A percentile compares a stretch with the other conserved stretches of the same genome.
These are phyloP conservation scores for Pelagia noctiluca DNA, from an alignment of 30 jellyfish, hydroid and myxozoan genomes.

Conservation along the genomic window DNA sequence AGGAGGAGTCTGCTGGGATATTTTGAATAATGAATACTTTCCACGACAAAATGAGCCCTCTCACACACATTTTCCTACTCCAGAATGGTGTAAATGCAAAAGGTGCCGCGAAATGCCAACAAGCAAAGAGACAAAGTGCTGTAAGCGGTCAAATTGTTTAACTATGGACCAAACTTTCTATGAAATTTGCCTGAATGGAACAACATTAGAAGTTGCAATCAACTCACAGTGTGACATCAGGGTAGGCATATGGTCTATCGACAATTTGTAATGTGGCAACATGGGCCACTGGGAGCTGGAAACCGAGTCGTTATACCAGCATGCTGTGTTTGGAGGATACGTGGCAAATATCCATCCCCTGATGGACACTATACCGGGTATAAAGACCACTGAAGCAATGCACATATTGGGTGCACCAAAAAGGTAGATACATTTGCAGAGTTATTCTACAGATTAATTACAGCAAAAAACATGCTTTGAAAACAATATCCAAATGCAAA, in stretches of 20 bases:
- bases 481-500: too few species aligned
- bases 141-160: too few species aligned
- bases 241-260: conserved; percentile 4
- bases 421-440: too few species aligned
- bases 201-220: too few species aligned
- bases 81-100: conserved; percentile 5
- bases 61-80: background rate
- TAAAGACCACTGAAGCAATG: conserved; percentile 2
- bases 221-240: background rate
- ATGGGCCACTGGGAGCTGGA: conserved; percentile 20
- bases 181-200: too few species aligned
- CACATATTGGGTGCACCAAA: too few species aligned
- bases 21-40: too few species aligned
- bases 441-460: too few species aligned
- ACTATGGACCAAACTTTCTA: too few species aligned
- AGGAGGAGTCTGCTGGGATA: too few species aligned
- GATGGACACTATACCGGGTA: background rate
- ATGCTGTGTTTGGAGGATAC: conserved; percentile 3
- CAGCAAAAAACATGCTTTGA: too few species aligned
- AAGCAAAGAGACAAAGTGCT: background rate
- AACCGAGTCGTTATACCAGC: conserved; percentile 6
- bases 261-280: background rate
- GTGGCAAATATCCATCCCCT: background rate
- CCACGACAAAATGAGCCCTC: too few species aligned
- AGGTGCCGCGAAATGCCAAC: conserved; percentile 3